Percentiles rank a stretch among this genome's conserved stretches.
Evolutionary conservation across 2,797 vertebrate genomes (phyloP).

Genomic region (Periophthalmus magnuspinnatus): DNA sequence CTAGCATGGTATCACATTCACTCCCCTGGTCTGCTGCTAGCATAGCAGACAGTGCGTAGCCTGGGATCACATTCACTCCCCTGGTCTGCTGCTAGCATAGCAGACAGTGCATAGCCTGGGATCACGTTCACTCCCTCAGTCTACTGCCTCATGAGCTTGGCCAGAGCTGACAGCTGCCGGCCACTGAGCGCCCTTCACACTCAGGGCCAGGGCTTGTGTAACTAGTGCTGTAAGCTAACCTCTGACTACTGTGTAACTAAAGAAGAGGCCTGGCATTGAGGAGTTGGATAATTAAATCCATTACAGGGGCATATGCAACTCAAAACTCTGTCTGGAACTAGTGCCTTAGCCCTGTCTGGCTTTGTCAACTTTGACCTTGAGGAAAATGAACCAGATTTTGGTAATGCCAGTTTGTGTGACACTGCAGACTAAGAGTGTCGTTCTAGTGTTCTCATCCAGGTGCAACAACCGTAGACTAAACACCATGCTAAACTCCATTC

Average conservation of each 20-base stretch:
- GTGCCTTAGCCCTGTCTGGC: constrained; percentile 33
- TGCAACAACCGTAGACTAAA: too few species aligned
- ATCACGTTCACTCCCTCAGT: too few species aligned
- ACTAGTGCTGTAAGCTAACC: constrained; percentile 84
- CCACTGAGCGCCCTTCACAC: constrained; percentile 66
- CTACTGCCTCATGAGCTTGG: neutral
- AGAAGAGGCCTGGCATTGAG: constrained; percentile 83
- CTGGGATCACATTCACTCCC: too few species aligned
- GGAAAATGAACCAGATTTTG: constrained; percentile 24
- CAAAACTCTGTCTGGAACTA: constrained; percentile 81
- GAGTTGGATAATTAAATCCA: constrained; percentile 94
- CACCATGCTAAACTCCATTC: too few species aligned
- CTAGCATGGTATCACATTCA: too few species aligned
- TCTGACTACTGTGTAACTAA: constrained; percentile 81
- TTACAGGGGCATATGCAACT: constrained; percentile 77
- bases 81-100: too few species aligned
- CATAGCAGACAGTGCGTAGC: too few species aligned
- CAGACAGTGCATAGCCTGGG: too few species aligned
- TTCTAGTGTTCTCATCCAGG: too few species aligned
- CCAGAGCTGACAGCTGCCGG: constrained; percentile 62
- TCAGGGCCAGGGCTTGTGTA: constrained; percentile 73
- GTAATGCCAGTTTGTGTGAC: constrained; percentile 22
- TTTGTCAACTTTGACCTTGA: constrained; percentile 51
- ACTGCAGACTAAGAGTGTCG: constrained; percentile 15
- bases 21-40: too few species aligned